Evolutionary conservation across 1,140 invertebrate genomes (phyloP), one percentile per base, ranked within the genome.

Genomic region (Cydia pomonella): DNA sequence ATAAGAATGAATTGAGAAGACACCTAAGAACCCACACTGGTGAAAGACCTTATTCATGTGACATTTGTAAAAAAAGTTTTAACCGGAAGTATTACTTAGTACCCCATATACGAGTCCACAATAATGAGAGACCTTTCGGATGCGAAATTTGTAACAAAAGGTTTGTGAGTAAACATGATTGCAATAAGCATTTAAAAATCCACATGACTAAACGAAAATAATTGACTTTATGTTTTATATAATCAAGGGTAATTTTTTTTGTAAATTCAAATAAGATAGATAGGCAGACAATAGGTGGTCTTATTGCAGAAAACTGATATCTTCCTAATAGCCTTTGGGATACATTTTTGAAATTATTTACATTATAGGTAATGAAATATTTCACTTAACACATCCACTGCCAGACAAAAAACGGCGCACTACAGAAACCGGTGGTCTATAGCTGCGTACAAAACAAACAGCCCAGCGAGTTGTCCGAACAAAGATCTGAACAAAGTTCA

Each of bases 41-140:
- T 7, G 53, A 59, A 23, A 59, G 53, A 23, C 21, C 53, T 12
- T 59, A 23, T 23, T 23, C 18, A 23, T 59, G 53, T 59, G 18
- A 59, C 7, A 59, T 59, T 59, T 59, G 53, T 59, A 23, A 23
- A 23, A 59, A 59, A 59, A 59, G 53, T 59, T 59, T 23, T 59
- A 7, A 10, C 0, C 18, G 53, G 4, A 59, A 59, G 53, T 21
- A 59, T 10, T 23, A 23, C 23, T 59, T 59, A 59, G 21, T 23
- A 6, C 1, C 0, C n/a, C 53, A 59, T n/a, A 23, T 59, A 59
- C 18, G 21, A 59, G 16, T 7, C 21, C 53, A 59, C 53, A 59
- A 59, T 23, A 59, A 59, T 59, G 21, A 59, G 53, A 59, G 53
- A 23, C 53, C 18, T 23, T 59, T 23, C 23, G 53, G 7, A 23